These are phyloP conservation scores for Cylloceria caligata DNA, from an alignment of 2,888 invertebrate species.

Conservation along the genomic window DNA sequence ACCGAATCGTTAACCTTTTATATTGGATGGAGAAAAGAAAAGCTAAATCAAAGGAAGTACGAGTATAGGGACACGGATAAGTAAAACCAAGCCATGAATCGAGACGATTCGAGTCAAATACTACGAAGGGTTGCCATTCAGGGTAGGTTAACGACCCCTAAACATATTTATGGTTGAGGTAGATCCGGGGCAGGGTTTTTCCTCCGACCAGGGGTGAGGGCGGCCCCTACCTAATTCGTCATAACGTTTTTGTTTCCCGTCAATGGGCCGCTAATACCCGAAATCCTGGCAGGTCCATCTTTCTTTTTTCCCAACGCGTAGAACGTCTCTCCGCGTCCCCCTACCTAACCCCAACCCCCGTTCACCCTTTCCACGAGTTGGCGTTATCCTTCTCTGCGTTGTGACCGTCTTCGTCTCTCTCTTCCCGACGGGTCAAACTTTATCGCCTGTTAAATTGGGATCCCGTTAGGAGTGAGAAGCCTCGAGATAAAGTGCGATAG, in stretches of 20 bases:
- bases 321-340: slow-evolving; percentile 39
- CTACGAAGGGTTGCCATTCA: slow-evolving; percentile 68
- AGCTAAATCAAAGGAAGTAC: background rate
- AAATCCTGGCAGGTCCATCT: slow-evolving; percentile 69
- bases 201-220: slow-evolving; percentile 73
- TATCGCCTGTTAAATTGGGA: slow-evolving; percentile 78
- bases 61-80: background rate
- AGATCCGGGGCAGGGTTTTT: slow-evolving; percentile 75
- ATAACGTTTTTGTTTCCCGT: slow-evolving; percentile 78
- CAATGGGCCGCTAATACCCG: slow-evolving; percentile 74
- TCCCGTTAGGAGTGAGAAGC: slow-evolving; percentile 68
- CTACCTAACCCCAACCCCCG: slow-evolving; percentile 48
- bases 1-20: too few relatives aligned
- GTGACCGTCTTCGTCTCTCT: slow-evolving; percentile 49
- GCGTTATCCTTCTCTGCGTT: slow-evolving; percentile 26
- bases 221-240: slow-evolving; percentile 80
- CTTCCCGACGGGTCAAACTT: slow-evolving; percentile 71
- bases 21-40: too few relatives aligned
- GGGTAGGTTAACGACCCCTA: slow-evolving; percentile 76
- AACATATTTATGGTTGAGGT: slow-evolving; percentile 80
- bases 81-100: slow-evolving; percentile 43
- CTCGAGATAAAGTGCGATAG: slow-evolving; percentile 63
- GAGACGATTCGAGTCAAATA: slow-evolving; percentile 58
- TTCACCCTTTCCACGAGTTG: slow-evolving; percentile 32
- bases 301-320: slow-evolving; percentile 24